A percentile compares a stretch with the other conserved stretches of the same genome.
These are phyloP conservation scores for Heterodera schachtii DNA, from an alignment of 1,140 invertebrate genomes.

Conservation along the genomic window DNA sequence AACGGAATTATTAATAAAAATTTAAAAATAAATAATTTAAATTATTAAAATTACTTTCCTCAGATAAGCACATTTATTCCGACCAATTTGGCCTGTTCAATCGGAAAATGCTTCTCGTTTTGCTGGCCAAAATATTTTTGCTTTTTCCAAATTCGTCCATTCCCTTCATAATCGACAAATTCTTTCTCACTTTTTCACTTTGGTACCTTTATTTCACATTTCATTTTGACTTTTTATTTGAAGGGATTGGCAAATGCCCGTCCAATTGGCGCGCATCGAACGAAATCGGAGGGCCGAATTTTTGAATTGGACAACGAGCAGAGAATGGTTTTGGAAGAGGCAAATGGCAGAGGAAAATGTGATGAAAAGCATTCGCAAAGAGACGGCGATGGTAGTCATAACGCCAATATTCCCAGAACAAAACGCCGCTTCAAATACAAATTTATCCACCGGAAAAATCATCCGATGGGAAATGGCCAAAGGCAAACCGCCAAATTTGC, in stretches of 20 bases:
- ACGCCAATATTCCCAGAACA: conserved; percentile 20
- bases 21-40: neutral
- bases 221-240: neutral
- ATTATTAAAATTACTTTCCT: neutral
- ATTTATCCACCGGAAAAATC: conserved; percentile 13
- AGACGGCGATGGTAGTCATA: conserved; percentile 1
- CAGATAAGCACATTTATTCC: neutral
- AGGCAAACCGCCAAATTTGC: neutral
- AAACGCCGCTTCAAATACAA: conserved; percentile 13
- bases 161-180: neutral
- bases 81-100: neutral
- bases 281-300: neutral
- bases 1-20: neutral
- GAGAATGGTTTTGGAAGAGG: neutral
- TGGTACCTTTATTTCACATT: neutral
- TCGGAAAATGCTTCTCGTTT: neutral
- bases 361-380: neutral
- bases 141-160: neutral
- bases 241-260: neutral
- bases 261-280: neutral
- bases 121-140: neutral
- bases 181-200: neutral
- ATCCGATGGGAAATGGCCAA: conserved; percentile 2
- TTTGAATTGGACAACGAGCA: neutral
- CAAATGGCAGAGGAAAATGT: neutral